Conservation (phyloP, 2,797 vertebrate species). For the Takifugu ocellatus region DNA sequence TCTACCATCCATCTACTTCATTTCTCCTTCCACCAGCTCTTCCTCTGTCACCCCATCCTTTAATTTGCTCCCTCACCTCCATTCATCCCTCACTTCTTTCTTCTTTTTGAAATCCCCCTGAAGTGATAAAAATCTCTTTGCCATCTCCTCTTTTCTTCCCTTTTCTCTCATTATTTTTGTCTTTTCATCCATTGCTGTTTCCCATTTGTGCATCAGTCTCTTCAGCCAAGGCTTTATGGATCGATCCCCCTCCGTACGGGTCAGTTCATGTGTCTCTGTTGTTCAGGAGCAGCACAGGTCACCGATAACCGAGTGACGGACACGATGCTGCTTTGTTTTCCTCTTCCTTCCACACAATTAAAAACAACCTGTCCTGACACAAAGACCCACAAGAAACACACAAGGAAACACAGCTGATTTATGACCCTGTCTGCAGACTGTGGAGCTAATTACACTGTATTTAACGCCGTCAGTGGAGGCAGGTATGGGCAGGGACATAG, state of each 20-base stretch:
- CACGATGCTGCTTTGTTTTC: conserved; percentile 31
- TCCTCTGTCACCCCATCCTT: conserved; percentile 25
- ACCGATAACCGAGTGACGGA: conserved; percentile 28
- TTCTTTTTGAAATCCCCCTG: conserved; percentile 16
- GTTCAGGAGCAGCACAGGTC: conserved; percentile 47
- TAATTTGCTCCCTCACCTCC: conserved; percentile 24
- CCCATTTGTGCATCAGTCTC: conserved; percentile 20
- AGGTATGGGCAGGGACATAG: conserved; percentile 41
- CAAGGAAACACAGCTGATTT: conserved; percentile 47
- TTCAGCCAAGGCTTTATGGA: conserved; percentile 41
- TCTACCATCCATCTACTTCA: conserved; percentile 47
- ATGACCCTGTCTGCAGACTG: conserved; percentile 40
- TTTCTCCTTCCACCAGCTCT: conserved; percentile 32
- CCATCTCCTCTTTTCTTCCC: conserved; percentile 21
- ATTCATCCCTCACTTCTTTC: conserved; percentile 13
- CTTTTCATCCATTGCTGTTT: conserved; percentile 23
- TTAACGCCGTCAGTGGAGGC: conserved; percentile 53
- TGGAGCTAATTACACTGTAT: conserved; percentile 62
- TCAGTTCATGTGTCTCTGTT: conserved; percentile 40
- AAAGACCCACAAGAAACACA: conserved; percentile 16
- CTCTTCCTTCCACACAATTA: conserved; percentile 12
- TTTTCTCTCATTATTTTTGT: conserved; percentile 42
- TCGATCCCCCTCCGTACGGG: conserved; percentile 34
- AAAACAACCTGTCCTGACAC: conserved; percentile 28
- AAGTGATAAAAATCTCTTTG: conserved; percentile 9